Percentiles rank a stretch among this genome's conserved stretches.
Conservation (phyloP, 2,888 invertebrate species). For the Scaptomyza reducta region DNA sequence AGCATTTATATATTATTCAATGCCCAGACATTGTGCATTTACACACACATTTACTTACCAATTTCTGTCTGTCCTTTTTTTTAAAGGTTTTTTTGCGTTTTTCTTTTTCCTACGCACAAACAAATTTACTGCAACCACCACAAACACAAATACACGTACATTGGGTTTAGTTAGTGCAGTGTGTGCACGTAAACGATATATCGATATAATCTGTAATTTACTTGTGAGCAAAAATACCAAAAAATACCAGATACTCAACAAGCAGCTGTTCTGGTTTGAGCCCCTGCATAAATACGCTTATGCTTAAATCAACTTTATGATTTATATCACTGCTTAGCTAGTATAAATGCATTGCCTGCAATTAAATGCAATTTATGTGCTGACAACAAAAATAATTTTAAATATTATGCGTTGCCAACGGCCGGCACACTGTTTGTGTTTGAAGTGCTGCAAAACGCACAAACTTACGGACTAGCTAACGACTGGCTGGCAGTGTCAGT, state of each 20-base stretch:
- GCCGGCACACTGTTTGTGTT: constrained; percentile 9
- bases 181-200: constrained; percentile 33
- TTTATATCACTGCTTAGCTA: neutral
- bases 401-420: constrained; percentile 46
- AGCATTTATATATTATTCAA: neutral
- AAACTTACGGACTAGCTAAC: constrained; percentile 34
- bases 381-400: constrained; percentile 7
- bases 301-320: neutral
- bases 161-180: constrained; percentile 35
- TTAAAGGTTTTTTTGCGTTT: constrained; percentile 15
- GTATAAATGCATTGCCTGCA: neutral
- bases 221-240: constrained; percentile 49
- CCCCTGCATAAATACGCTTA: neutral
- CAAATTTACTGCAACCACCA: constrained; percentile 76
- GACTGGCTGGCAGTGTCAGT: constrained; percentile 51
- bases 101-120: constrained; percentile 79
- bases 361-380: neutral
- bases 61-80: constrained; percentile 17
- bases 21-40: neutral
- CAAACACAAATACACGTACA: constrained; percentile 55
- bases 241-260: constrained; percentile 31
- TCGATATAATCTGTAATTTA: constrained; percentile 43
- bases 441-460: constrained; percentile 54
- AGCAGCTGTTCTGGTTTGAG: constrained; percentile 44
- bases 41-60: constrained; percentile 39